Evolutionary conservation across 2,113 vertebrate genomes (phyloP).

Genomic region (Lathamus discolor): DNA sequence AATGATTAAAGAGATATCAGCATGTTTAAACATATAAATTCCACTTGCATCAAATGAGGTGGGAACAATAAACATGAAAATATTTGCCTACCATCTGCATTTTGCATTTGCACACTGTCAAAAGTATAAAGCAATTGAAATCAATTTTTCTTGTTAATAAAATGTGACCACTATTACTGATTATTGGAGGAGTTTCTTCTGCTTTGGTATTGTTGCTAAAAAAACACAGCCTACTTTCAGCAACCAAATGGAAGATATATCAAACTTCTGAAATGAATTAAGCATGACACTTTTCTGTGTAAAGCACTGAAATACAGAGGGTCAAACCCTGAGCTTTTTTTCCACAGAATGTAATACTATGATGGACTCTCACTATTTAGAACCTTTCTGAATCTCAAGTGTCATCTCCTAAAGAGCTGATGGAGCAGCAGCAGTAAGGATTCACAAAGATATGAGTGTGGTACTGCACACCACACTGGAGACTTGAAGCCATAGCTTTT

Average conservation of each 20-base stretch:
- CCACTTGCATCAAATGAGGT: background rate
- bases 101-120: background rate
- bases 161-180: background rate
- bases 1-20: background rate
- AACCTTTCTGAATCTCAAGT: background rate
- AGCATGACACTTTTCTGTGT: background rate
- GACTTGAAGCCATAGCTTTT: background rate
- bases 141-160: background rate
- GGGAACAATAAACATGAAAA: background rate
- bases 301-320: background rate
- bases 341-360: background rate
- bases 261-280: background rate
- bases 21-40: background rate
- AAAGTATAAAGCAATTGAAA: background rate
- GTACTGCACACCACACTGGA: background rate
- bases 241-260: background rate
- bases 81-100: background rate
- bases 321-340: background rate
- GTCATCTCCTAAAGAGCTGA: background rate
- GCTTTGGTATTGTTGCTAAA: background rate
- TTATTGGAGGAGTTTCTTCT: background rate
- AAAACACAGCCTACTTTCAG: background rate
- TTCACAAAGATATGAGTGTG: background rate
- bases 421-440: background rate
- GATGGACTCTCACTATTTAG: background rate